These are phyloP conservation scores for Poecile montanus DNA, from an alignment of 2,797 vertebrate genomes.

Conservation along the genomic window DNA sequence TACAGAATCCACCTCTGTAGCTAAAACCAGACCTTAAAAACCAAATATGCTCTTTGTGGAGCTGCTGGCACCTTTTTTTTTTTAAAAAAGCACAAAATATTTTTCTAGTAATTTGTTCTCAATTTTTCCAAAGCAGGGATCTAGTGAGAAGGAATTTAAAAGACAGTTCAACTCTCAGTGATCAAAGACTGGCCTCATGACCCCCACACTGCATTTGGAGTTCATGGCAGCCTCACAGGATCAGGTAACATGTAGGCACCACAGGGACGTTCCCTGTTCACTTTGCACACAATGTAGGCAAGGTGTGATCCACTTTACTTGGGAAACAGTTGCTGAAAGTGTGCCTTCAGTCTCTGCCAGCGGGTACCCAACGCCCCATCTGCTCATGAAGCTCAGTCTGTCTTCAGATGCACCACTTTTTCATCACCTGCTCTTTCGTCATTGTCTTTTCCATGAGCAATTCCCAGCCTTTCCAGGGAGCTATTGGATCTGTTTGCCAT, in stretches of 20 bases:
- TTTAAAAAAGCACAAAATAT: not conserved
- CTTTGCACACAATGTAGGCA: not conserved
- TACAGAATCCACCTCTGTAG: not conserved
- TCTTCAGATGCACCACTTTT: not conserved
- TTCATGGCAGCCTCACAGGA: not conserved
- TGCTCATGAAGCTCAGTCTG: not conserved
- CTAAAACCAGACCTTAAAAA: not conserved
- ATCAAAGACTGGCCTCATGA: not conserved
- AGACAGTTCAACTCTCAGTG: not conserved
- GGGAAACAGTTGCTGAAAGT: not conserved
- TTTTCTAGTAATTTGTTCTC: not conserved
- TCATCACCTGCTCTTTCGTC: constrained; percentile 18
- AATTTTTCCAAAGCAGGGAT: not conserved
- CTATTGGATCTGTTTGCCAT: not conserved
- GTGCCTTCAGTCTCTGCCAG: not conserved
- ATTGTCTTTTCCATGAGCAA: not conserved
- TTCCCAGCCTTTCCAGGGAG: constrained; percentile 3
- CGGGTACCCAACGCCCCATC: not conserved
- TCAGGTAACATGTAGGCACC: rapidly evolving
- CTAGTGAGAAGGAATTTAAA: not conserved
- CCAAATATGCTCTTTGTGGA: not conserved
- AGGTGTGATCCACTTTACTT: not conserved
- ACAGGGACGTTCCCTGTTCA: not conserved
- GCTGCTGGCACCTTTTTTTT: not conserved
- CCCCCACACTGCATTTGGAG: not conserved